Percentiles rank a stretch among this genome's conserved stretches.
phyloP scores from a whole-genome alignment of 2,113 vertebrate genomes.

The Pelmatolapia mariae region DNA sequence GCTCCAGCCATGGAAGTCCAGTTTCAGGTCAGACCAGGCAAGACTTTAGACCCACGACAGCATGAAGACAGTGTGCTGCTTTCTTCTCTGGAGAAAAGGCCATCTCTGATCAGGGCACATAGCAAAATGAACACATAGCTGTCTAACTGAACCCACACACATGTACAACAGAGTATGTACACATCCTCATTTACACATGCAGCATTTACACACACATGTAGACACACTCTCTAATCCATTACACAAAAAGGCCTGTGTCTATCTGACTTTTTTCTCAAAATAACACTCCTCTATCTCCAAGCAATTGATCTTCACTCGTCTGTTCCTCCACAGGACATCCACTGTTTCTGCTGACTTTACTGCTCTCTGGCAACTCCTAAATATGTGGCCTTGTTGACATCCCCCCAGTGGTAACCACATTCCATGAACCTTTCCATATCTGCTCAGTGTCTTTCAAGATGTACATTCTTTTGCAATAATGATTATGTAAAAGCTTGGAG shows the following conservation, averaged over 20 bases:
- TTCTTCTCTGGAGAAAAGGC: slow-evolving; percentile 54
- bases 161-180: background rate
- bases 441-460: slow-evolving; percentile 6
- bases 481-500: slow-evolving; percentile 46
- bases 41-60: slow-evolving; percentile 20
- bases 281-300: slow-evolving; percentile 26
- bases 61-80: slow-evolving; percentile 46
- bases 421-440: slow-evolving; percentile 32
- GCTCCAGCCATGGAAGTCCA: slow-evolving; percentile 24
- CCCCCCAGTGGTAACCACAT: background rate
- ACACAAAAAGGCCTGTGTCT: slow-evolving; percentile 52
- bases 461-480: slow-evolving; percentile 5
- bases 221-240: slow-evolving; percentile 5
- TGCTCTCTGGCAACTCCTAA: slow-evolving; percentile 3
- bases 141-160: background rate
- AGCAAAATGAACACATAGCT: background rate
- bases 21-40: slow-evolving; percentile 18
- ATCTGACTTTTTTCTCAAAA: slow-evolving; percentile 26
- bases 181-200: background rate
- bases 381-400: slow-evolving; percentile 23
- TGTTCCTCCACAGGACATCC: slow-evolving; percentile 35
- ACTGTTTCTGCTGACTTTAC: slow-evolving; percentile 28
- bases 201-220: background rate
- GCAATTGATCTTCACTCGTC: slow-evolving; percentile 45
- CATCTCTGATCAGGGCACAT: slow-evolving; percentile 19